A percentile compares a stretch with the other conserved stretches of the same genome.
These are phyloP conservation scores for Oryzias woworae DNA, from an alignment of 2,113 vertebrate genomes.

Conservation along the genomic window DNA sequence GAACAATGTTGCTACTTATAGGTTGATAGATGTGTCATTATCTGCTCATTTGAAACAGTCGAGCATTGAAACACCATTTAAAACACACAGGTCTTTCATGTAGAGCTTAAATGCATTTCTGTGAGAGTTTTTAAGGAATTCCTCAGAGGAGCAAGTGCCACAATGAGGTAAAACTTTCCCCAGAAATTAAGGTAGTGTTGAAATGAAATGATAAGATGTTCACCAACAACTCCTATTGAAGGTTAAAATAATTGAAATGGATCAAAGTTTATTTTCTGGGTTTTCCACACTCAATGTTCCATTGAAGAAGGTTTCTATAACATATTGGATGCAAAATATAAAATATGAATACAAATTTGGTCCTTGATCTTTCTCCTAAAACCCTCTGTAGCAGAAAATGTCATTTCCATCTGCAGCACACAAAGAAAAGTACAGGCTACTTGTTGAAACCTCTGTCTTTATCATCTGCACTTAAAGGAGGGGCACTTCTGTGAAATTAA, in stretches of 20 bases:
- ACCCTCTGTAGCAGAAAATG: conserved; percentile 4
- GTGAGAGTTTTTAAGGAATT: conserved; percentile 4
- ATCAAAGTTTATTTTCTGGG: conserved; percentile 37
- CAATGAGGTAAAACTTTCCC: conserved; percentile 29
- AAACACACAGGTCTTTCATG: conserved; percentile 4
- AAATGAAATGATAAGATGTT: conserved; percentile 36
- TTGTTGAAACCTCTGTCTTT: no score
- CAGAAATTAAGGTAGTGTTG: conserved; percentile 27
- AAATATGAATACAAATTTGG: neutral
- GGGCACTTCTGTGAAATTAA: conserved; percentile 5
- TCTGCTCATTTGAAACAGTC: conserved; percentile 1
- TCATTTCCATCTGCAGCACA: conserved; percentile 21
- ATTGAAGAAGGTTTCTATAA: conserved; percentile 39
- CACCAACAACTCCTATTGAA: conserved; percentile 7
- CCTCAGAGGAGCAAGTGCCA: conserved; percentile 4
- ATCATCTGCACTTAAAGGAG: neutral
- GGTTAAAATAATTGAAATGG: conserved; percentile 29
- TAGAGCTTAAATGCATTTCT: conserved; percentile 13
- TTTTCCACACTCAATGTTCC: conserved; percentile 46
- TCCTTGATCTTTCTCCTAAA: conserved; percentile 2
- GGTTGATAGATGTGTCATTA: neutral
- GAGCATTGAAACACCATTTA: neutral
- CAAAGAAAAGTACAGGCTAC: neutral
- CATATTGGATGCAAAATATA: conserved; percentile 12
- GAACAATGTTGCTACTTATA: neutral